Percentiles rank a stretch among this genome's conserved stretches.
Conservation (phyloP, 2,113 vertebrate species). For the Paramormyrops kingsleyae region DNA sequence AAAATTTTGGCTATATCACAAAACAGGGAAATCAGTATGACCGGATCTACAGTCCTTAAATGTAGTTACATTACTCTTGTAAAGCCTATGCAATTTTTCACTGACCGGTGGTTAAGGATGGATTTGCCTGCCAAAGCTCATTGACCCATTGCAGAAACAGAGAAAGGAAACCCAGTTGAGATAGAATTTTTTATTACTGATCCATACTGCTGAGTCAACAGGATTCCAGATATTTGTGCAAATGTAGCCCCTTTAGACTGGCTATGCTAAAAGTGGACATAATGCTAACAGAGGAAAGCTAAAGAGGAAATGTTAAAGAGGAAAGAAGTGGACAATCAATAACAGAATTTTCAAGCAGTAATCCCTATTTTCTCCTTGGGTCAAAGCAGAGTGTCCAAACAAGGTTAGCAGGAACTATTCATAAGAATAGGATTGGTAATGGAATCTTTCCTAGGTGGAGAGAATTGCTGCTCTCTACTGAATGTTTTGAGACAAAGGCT, state of each 20-base stretch:
- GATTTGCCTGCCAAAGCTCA: neutral
- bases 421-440: neutral
- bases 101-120: neutral
- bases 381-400: neutral
- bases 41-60: neutral
- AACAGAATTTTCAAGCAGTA: neutral
- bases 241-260: neutral
- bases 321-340: neutral
- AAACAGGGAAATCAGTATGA: neutral
- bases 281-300: neutral
- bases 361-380: neutral
- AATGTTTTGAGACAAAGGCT: neutral
- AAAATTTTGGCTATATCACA: neutral
- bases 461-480: neutral
- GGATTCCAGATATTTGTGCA: neutral
- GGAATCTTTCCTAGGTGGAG: neutral
- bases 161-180: neutral
- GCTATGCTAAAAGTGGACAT: neutral
- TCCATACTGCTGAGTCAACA: neutral
- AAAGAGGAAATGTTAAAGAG: neutral
- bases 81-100: neutral
- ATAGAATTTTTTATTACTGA: neutral
- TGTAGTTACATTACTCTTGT: neutral
- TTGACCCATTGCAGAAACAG: neutral
- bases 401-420: neutral